Base-by-base conservation (phyloP, 2,113 vertebrate genomes). In the Xyrauchen texanus region DNA sequence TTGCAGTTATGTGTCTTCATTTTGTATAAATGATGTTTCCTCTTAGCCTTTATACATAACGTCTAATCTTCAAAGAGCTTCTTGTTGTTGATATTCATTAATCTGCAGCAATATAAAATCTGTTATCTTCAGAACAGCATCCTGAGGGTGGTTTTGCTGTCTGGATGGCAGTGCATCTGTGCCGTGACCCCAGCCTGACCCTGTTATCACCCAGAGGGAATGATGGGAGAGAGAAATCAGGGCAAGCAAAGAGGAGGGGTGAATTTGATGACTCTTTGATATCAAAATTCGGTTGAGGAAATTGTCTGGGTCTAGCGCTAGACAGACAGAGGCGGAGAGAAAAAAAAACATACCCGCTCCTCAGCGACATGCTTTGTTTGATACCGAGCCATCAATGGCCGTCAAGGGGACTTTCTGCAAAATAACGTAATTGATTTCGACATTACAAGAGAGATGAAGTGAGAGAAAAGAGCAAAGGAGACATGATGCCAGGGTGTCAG, bases 181-280 rank as follows among this genome's bases (percentile, higher is more conserved):
- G 79, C 16, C 80, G 60, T 80, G 77, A 87, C 89, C 88, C 85
- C 81, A 84, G 74, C 7, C 0, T 89, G 78, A 90, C 88, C 90
- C 83, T 75, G 68, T 74, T 67, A 73, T 13, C 62, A 86, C 45
- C 63, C 66, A 45, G 44, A 15, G 68, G 68, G 68, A 66, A 49
- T 34, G 63, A n/a, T 52, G n/a, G 42, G 9, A 74, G 68, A 74
- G 21, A 34, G 21, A 7, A 46, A 61, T 49, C 55, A 10, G 53
- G 64, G 57, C 60, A 46, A 21, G 49, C 3, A 6, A 51, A 44
- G 58, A n/a, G 16, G 16, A 55, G 4, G 64, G 68, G 1, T 60
- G 21, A 44, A 67, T 34, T 57, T 49, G 58, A 65, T 68, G 66
- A 69, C 12, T 53, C 78, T 85, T 86, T 86, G 75, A 88, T 87